phyloP scores from a whole-genome alignment of 2,888 invertebrate species.

The Ecdyonurus torrentis region DNA sequence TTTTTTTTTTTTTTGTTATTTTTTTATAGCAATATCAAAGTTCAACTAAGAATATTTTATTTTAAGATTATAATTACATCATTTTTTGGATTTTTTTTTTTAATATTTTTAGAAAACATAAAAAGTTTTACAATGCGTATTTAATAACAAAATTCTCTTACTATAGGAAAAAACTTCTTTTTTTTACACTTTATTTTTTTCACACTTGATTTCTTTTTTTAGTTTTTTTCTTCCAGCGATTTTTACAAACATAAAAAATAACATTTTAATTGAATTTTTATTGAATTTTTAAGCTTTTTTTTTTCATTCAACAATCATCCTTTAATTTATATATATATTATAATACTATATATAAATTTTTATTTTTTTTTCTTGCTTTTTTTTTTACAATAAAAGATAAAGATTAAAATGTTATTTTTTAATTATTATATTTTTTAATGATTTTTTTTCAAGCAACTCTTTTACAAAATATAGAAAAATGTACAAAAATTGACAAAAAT shows the following conservation, averaged over 20 bases:
- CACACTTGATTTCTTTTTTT: slow-evolving; percentile 2
- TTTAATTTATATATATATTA: neutral
- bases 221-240: neutral
- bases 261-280: neutral
- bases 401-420: too few relatives aligned
- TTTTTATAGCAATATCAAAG: neutral
- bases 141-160: neutral
- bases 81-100: neutral
- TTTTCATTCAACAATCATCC: neutral
- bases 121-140: neutral
- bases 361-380: neutral
- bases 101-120: neutral
- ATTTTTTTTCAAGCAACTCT: neutral
- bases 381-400: neutral
- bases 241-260: slow-evolving; percentile 1
- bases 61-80: neutral
- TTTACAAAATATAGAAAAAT: slow-evolving; percentile 11
- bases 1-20: too few relatives aligned
- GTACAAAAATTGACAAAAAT: slow-evolving; percentile 12
- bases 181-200: neutral
- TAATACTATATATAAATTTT: neutral
- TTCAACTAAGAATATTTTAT: neutral
- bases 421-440: neutral
- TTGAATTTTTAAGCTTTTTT: neutral
- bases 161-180: neutral